These are phyloP conservation scores for Engystomops pustulosus DNA, from an alignment of 2,113 vertebrate species.

Conservation along the genomic window DNA sequence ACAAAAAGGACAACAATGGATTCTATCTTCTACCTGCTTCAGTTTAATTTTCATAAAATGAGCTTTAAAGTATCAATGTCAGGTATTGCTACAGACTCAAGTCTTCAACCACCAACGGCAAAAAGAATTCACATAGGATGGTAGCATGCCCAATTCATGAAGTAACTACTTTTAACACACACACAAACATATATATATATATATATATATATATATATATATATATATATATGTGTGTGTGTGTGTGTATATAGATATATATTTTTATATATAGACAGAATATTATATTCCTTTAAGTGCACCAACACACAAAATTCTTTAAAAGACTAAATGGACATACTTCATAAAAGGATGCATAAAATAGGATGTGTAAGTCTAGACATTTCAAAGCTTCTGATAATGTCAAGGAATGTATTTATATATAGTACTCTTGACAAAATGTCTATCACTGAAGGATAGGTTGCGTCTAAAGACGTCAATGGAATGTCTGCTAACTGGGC, in stretches of 20 bases:
- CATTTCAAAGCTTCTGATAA: not conserved
- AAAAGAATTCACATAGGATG: too few species aligned
- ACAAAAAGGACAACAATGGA: too few species aligned
- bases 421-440: conserved; percentile 40
- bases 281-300: not conserved
- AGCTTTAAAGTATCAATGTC: too few species aligned
- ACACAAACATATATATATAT: not conserved
- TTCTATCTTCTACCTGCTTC: too few species aligned
- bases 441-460: conserved; percentile 30
- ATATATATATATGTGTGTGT: not conserved
- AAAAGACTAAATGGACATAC: not conserved
- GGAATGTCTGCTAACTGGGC: conserved; percentile 56
- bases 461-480: conserved; percentile 48
- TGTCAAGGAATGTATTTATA: conserved; percentile 8
- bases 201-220: not conserved
- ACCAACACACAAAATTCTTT: not conserved
- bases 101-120: too few species aligned
- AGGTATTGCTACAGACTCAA: too few species aligned
- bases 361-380: not conserved
- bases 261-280: not conserved
- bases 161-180: not conserved
- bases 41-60: too few species aligned
- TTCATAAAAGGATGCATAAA: not conserved
- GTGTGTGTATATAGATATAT: not conserved
- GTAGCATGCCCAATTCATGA: not conserved